Base-by-base conservation (phyloP, 1,140 invertebrate species). In the Marisa cornuarietis region DNA sequence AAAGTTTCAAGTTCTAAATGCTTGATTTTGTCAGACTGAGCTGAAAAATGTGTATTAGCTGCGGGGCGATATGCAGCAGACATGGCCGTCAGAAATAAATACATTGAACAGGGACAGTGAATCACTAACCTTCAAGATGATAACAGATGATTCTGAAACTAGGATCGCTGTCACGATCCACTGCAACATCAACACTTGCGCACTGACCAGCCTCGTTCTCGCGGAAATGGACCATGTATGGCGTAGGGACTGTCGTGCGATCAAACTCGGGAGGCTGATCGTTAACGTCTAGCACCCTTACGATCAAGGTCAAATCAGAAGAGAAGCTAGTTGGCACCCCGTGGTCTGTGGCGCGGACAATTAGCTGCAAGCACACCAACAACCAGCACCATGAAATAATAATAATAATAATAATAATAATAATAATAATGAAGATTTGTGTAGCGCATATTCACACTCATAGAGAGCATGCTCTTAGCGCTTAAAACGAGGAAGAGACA, bases 61-160 rank as follows among this genome's bases (percentile, higher is more conserved):
- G 31, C 31, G 31, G 31, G 6, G 31, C 31, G 1, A 42, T n/a
- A 42, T 42, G 31, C 31, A 42, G 31, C 31, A 42, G 31, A 42
- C 31, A 42, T 42, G 31, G 3, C 6, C 31, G 6, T 42, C 31
- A 42, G 31, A 42, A 42, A 4, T 6, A 42, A 42, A 42, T 42
- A 42, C 31, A 42, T 42, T 42, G 31, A 42, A 42, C 31, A 49
- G 61, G 61, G 18, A 7, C 6, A 14, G 10, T 51, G 58, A 54
- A 10, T 0, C 22, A 82, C 85, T 85, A 68, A 87, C 87, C 86
- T 20, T 81, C 66, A n/a, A 88, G 76, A 58, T 85, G 86, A 75
- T 88, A 88, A 80, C 84, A 88, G 51, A 85, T 88, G 61, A 79
- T 79, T 24, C 81, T 84, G 66, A 79, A 84, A 72, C 84, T 86